Base-by-base conservation (phyloP, 2,113 vertebrate species). In the Phyllopteryx taeniolatus region DNA sequence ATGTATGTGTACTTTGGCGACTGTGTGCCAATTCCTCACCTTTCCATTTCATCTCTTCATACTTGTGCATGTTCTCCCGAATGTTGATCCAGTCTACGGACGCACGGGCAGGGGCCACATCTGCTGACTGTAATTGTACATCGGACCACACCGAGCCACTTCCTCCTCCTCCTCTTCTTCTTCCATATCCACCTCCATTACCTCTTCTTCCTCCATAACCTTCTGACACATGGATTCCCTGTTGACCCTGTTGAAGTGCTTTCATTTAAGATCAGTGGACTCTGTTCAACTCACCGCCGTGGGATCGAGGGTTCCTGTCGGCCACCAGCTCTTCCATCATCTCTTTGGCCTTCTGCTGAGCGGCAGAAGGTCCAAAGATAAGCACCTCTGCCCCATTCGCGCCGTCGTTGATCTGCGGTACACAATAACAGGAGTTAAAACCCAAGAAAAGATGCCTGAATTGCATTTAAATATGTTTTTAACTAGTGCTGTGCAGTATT, bases 31-130 rank as follows among this genome's bases (percentile, higher is more conserved):
- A 35, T 61, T 35, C 14, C 27, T 35, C 79, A 99, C 98, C 96
- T 89, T 94, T 92, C 96, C 96, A 99, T 73, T 98, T 99, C 80
- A 95, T 91, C 73, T 92, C 89, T 69, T 91, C 92, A 71, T 95
- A 96, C 88, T 94, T 96, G 1, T 91, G 84, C 75, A 79, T 92
- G 83, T 97, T 95, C 86, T 95, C 91, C 79, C 95, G 89, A 75
- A 98, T 78, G 46, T 85, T 73, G 7, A 86, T 86, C 97, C 98
- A 98, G 73, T 98, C 91, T 73, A 98, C 96, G 33, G 85, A 39
- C 0, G 78, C 44, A 35, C 70, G 81, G 0, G 59, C 20, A 1
- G 73, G 53, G 4, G 3, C 67, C 0, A 1, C 62, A 0, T n/a
- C 43, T 62, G 83, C 27, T 39, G 75, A 51, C 67, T 90, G 20